A percentile compares a stretch with the other conserved stretches of the same genome.
These are phyloP conservation scores for Amphimedon queenslandica DNA, from an alignment of 37 sponge, comb jelly and placozoan species.

Conservation along the genomic window DNA sequence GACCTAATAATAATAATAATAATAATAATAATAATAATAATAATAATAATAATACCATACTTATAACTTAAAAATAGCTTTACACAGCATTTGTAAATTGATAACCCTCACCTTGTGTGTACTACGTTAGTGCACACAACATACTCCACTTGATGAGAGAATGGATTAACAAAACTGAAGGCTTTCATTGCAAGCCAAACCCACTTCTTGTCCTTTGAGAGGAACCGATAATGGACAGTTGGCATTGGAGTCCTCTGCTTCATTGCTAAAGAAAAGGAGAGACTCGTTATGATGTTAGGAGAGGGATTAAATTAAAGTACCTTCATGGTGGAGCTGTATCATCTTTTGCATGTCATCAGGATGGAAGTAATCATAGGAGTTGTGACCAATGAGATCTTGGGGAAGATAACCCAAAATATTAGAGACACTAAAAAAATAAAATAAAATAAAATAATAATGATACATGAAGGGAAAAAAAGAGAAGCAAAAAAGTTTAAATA, in stretches of 20 bases:
- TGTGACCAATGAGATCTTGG: conserved; percentile 85
- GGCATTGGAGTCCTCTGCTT: conserved; percentile 75
- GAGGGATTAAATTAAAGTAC: conserved; percentile 17
- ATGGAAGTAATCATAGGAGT: conserved; percentile 92
- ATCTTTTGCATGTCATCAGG: conserved; percentile 87
- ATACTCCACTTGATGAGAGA: conserved; percentile 89
- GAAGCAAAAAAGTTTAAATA: too few species aligned
- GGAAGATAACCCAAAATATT: conserved; percentile 92
- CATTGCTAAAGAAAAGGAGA: conserved; percentile 36
- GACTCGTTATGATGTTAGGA: too few species aligned
- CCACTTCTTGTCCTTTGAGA: conserved; percentile 78
- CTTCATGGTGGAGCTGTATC: conserved; percentile 74
- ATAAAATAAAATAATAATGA: too few species aligned
- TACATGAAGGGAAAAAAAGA: background rate
- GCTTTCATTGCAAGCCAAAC: conserved; percentile 78
- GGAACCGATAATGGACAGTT: conserved; percentile 84
- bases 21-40: too few species aligned
- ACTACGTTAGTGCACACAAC: conserved; percentile 86
- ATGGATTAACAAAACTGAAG: conserved; percentile 87
- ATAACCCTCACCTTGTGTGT: too few species aligned
- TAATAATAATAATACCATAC: too few species aligned
- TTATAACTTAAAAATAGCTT: too few species aligned
- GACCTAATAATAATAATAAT: too few species aligned
- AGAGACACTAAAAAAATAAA: conserved; percentile 42
- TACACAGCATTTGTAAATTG: too few species aligned